Conservation (phyloP, 1,140 invertebrate genomes). For the Trichonephila clavata region DNA sequence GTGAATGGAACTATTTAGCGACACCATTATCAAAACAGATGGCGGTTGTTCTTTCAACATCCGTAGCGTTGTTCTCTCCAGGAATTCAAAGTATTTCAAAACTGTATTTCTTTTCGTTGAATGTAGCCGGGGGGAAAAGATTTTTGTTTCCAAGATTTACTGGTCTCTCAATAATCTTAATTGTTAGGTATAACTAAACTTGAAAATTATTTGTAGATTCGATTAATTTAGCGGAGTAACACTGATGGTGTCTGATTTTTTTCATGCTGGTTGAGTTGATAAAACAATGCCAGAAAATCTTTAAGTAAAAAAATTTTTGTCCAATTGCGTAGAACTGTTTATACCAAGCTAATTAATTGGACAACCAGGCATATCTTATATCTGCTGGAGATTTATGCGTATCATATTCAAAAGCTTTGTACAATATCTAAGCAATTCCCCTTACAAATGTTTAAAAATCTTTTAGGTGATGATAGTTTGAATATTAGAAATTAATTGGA, state of each 20-base stretch:
- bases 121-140: neutral
- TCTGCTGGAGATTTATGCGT: neutral
- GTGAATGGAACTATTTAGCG: neutral
- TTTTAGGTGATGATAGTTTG: neutral
- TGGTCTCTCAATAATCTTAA: neutral
- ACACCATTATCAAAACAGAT: neutral
- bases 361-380: neutral
- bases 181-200: neutral
- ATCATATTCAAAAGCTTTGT: neutral
- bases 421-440: neutral
- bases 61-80: neutral
- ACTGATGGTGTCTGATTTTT: neutral
- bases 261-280: neutral
- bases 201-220: neutral
- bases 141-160: neutral
- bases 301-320: neutral
- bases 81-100: neutral
- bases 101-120: neutral
- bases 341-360: neutral
- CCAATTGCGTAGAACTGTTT: neutral
- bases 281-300: neutral
- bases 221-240: neutral
- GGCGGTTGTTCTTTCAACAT: neutral
- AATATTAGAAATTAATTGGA: neutral
- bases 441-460: neutral